phyloP scores from a whole-genome alignment of 1,140 invertebrate genomes.

The Cepaea nemoralis region DNA sequence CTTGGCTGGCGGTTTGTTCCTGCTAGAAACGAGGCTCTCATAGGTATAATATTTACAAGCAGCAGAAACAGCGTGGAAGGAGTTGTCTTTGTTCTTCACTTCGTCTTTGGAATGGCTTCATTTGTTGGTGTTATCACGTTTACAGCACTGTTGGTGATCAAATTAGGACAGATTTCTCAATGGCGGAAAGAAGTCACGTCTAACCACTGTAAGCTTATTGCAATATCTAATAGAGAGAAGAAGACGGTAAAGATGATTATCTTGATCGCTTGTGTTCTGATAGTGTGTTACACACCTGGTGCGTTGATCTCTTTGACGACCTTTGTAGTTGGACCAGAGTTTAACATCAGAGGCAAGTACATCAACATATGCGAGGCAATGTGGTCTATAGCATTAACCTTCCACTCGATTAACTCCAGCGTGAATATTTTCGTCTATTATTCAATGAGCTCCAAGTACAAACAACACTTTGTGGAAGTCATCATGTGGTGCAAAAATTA shows the following conservation, averaged over 20 bases:
- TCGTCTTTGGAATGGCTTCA: background rate
- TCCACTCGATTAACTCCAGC: background rate
- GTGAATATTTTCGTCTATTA: slow-evolving; percentile 7
- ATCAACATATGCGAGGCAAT: background rate
- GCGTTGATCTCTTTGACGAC: background rate
- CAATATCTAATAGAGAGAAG: background rate
- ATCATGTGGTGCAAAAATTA: too few relatives aligned
- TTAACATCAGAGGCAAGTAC: background rate
- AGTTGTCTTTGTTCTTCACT: background rate
- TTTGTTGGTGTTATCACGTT: background rate
- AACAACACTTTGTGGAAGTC: too few relatives aligned
- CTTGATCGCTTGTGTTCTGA: background rate
- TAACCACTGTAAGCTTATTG: background rate
- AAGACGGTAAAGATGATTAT: background rate
- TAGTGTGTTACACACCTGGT: background rate
- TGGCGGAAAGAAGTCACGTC: background rate
- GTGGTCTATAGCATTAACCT: background rate
- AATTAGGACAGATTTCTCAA: background rate
- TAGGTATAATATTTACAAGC: background rate
- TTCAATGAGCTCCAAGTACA: background rate
- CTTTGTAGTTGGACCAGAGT: background rate
- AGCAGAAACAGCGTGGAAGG: background rate
- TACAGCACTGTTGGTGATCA: background rate
- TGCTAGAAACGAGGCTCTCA: background rate
- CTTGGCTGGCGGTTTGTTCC: background rate